These are phyloP conservation scores for Tinamus major DNA, from an alignment of 2,797 vertebrate species.

Conservation along the genomic window DNA sequence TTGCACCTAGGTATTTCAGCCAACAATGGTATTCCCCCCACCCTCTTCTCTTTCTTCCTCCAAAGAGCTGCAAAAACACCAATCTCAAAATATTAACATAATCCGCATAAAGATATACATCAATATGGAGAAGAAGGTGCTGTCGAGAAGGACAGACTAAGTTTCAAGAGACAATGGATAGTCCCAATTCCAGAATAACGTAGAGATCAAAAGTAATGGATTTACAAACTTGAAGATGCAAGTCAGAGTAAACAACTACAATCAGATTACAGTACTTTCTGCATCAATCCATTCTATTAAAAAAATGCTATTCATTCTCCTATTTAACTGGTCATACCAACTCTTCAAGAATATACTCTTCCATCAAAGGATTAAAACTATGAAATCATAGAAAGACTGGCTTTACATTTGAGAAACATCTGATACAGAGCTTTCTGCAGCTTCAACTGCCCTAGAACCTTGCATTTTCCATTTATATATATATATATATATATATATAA, in stretches of 20 bases:
- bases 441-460: neutral
- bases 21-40: accelerated
- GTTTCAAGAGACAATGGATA: neutral
- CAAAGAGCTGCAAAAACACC: neutral
- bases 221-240: neutral
- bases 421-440: neutral
- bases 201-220: neutral
- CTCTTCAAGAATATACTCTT: neutral
- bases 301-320: neutral
- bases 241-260: neutral
- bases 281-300: neutral
- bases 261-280: neutral
- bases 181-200: neutral
- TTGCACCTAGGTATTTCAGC: neutral
- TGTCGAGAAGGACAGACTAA: neutral
- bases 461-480: neutral
- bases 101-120: neutral
- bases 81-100: neutral
- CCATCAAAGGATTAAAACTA: neutral
- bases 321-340: neutral
- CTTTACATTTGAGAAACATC: neutral
- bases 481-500: too few species aligned
- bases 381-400: neutral
- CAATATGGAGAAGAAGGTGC: neutral
- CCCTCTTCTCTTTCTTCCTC: too few species aligned